Conservation (phyloP, 2,888 invertebrate genomes). For the Nomada hirtipes region DNA sequence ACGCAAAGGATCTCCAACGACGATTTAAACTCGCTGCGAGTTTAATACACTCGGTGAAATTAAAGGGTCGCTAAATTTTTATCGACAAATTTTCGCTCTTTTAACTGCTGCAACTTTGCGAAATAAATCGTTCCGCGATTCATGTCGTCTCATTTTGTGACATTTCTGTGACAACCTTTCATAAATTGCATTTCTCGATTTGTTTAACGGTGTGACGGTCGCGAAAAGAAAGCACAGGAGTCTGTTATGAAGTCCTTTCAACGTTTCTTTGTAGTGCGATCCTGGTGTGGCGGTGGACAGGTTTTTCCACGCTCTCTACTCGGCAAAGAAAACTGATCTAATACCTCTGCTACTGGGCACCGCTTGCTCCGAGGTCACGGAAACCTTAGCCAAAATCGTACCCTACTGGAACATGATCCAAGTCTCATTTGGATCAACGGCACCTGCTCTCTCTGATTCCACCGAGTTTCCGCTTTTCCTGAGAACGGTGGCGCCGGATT, state of each 20-base stretch:
- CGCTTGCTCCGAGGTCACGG: constrained; percentile 95
- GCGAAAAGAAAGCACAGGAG: no score
- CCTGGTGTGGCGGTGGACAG: constrained; percentile 96
- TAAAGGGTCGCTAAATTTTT: no score
- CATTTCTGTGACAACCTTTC: no score
- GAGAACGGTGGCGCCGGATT: constrained; percentile 95
- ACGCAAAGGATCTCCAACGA: not conserved
- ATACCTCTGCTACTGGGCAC: constrained; percentile 95
- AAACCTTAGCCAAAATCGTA: constrained; percentile 95
- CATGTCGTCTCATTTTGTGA: no score
- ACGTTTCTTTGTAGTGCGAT: constrained; percentile 90
- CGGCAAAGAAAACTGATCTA: constrained; percentile 88
- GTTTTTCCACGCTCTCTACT: constrained; percentile 96
- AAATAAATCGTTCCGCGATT: no score
- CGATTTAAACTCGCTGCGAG: not conserved
- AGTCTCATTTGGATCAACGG: constrained; percentile 96
- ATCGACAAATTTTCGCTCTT: no score
- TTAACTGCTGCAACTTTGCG: no score
- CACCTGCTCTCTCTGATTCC: constrained; percentile 94
- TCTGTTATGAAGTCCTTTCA: no score
- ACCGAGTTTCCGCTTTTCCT: constrained; percentile 95
- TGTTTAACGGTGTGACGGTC: no score
- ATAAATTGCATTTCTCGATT: not conserved
- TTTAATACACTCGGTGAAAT: not conserved
- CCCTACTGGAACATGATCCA: constrained; percentile 97